phyloP scores from a whole-genome alignment of 2,797 vertebrate species.

The Epinephelus malabaricus region DNA sequence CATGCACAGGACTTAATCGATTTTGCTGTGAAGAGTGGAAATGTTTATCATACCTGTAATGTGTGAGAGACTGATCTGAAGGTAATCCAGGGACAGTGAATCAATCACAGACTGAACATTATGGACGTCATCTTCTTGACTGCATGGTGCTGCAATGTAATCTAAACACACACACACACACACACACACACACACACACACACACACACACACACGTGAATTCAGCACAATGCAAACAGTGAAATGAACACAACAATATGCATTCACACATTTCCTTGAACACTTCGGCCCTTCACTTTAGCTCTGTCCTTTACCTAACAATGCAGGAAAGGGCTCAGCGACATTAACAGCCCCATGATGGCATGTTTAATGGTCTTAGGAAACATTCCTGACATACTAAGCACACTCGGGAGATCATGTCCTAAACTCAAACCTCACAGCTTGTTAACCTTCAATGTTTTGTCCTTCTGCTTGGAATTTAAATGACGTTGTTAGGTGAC shows the following conservation, averaged over 20 bases:
- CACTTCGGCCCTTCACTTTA: background rate
- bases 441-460: background rate
- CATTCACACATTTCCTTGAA: conserved; percentile 10
- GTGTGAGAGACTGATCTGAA: conserved; percentile 98
- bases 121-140: conserved; percentile 93
- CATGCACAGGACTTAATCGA: background rate
- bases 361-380: conserved; percentile 39
- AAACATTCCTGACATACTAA: conserved; percentile 58
- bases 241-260: background rate
- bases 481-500: background rate
- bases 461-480: background rate
- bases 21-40: background rate
- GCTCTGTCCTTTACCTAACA: conserved; percentile 14
- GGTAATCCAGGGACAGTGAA: conserved; percentile 96
- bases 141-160: conserved; percentile 87
- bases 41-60: conserved; percentile 90
- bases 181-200: background rate
- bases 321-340: conserved; percentile 11
- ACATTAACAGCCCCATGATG: conserved; percentile 28
- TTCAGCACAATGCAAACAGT: background rate
- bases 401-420: conserved; percentile 18
- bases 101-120: conserved; percentile 96
- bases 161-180: conserved; percentile 79
- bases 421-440: background rate
- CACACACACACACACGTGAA: background rate